Percentiles rank a stretch among this genome's conserved stretches.
These are phyloP conservation scores for Calliphora vomitoria DNA, from an alignment of 2,888 invertebrate species.

Conservation along the genomic window DNA sequence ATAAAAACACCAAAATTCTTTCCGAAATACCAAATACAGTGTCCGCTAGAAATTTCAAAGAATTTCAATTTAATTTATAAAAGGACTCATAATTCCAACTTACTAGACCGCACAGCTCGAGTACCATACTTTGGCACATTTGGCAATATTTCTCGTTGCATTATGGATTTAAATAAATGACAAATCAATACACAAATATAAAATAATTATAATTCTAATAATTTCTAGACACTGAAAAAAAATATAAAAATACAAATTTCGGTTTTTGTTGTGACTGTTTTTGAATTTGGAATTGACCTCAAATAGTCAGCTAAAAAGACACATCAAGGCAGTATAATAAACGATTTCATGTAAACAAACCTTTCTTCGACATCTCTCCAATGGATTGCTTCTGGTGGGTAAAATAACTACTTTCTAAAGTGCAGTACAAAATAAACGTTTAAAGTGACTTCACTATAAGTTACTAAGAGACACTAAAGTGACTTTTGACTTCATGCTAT, in stretches of 20 bases:
- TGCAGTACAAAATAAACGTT: too few relatives aligned
- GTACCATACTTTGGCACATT: conserved; percentile 10
- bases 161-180: not conserved
- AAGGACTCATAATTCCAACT: conserved; percentile 5
- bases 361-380: too few relatives aligned
- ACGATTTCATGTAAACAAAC: too few relatives aligned
- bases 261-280: too few relatives aligned
- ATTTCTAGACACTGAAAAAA: not conserved
- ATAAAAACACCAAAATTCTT: conserved; percentile 75
- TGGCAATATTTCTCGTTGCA: conserved; percentile 46
- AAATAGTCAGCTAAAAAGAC: too few relatives aligned
- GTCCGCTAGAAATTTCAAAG: conserved; percentile 41
- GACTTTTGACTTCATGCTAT: too few relatives aligned
- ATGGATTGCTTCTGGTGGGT: too few relatives aligned
- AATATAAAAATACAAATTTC: not conserved
- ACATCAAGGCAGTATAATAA: too few relatives aligned
- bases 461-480: too few relatives aligned
- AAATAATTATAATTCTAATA: not conserved
- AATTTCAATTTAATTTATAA: not conserved
- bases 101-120: conserved; percentile 37
- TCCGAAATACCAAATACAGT: conserved; percentile 70
- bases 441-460: too few relatives aligned
- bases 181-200: not conserved
- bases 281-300: too few relatives aligned
- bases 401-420: too few relatives aligned